Conservation (phyloP, 2,797 vertebrate genomes). For the Danio aesculapii region DNA sequence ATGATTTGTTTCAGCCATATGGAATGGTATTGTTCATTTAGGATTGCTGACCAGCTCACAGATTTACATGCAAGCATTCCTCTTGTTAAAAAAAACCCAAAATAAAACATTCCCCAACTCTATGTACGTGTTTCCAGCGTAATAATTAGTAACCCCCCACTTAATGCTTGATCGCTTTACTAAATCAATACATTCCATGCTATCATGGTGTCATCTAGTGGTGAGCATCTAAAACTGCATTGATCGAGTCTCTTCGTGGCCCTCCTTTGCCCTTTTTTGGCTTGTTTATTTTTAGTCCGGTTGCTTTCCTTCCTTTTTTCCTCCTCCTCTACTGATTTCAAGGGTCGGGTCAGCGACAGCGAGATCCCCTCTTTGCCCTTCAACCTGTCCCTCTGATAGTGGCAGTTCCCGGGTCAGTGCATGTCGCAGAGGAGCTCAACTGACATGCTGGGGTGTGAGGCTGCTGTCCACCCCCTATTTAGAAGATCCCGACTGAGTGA, state of each 20-base stretch:
- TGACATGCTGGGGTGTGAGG: constrained; percentile 76
- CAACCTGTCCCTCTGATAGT: constrained; percentile 66
- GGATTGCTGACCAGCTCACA: background rate
- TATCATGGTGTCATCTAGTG: constrained; percentile 99
- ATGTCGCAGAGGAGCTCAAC: constrained; percentile 67
- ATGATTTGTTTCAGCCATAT: constrained; percentile 6
- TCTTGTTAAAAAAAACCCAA: background rate
- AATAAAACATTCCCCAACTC: background rate
- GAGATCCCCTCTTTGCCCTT: constrained; percentile 68
- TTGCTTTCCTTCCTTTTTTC: constrained; percentile 21
- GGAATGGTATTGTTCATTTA: background rate
- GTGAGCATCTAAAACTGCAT: constrained; percentile 86
- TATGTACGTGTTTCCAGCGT: background rate
- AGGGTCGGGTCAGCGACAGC: constrained; percentile 64
- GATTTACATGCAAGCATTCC: background rate
- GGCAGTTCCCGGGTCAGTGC: constrained; percentile 76
- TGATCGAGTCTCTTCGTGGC: constrained; percentile 1
- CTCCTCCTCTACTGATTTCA: constrained; percentile 30
- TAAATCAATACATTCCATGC: constrained; percentile 79
- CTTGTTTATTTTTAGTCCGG: constrained; percentile 27
- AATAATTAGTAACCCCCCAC: constrained; percentile 6
- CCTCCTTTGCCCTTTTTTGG: background rate
- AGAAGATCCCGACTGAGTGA: constrained; percentile 67
- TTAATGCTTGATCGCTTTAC: constrained; percentile 66
- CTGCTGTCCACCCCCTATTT: constrained; percentile 60